A percentile compares a stretch with the other conserved stretches of the same genome.
Conservation (phyloP, 2,888 invertebrate genomes). For the Zhuqinia jingwanae region DNA sequence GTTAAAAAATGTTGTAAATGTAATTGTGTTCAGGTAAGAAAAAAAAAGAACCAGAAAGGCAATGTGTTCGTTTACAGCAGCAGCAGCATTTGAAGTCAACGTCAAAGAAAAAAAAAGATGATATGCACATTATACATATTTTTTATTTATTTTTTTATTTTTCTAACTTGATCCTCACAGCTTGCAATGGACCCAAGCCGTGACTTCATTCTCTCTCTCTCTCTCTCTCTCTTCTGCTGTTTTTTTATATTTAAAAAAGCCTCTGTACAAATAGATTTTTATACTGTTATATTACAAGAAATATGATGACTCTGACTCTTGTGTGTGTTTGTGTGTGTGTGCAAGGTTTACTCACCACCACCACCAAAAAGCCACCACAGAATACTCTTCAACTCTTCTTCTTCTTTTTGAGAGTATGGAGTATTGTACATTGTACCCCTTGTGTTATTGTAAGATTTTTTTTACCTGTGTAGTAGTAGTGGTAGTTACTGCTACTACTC, state of each 20-base stretch:
- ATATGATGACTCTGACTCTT: neutral
- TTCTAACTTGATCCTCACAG: constrained; percentile 59
- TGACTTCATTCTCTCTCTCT: constrained; percentile 56
- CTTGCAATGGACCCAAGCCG: constrained; percentile 43
- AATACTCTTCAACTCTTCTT: no score
- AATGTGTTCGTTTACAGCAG: no score
- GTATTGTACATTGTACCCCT: constrained; percentile 37
- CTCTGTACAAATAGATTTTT: constrained; percentile 22
- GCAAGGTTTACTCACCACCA: no score
- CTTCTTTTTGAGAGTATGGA: neutral
- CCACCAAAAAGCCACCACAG: no score
- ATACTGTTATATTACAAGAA: constrained; percentile 21
- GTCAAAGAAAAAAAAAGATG: neutral
- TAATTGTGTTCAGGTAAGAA: constrained; percentile 28
- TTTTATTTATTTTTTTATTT: no score
- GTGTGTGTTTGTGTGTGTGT: no score
- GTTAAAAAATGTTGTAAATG: constrained; percentile 54
- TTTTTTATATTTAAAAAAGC: constrained; percentile 29
- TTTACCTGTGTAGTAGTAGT: no score
- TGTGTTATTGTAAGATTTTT: neutral
- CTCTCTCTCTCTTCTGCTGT: neutral
- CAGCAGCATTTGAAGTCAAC: no score
- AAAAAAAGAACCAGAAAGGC: constrained; percentile 5
- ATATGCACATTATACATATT: constrained; percentile 2
- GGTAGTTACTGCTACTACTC: neutral